Percentiles rank a stretch among this genome's conserved stretches.
These are phyloP conservation scores for Phocoena sinus DNA, from an alignment of 2,113 vertebrate species.

Conservation along the genomic window DNA sequence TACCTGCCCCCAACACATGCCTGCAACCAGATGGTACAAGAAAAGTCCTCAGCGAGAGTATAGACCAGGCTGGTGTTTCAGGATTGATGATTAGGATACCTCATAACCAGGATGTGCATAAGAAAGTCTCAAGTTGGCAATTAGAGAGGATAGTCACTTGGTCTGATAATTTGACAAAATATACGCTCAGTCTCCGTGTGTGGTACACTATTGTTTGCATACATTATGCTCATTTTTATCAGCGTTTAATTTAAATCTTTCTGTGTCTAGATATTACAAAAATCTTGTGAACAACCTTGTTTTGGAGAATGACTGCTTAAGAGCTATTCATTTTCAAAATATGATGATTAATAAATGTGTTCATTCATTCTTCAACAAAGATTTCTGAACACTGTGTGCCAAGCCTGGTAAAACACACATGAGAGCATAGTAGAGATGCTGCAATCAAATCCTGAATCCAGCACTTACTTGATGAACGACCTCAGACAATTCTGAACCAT, in stretches of 20 bases:
- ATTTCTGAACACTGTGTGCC: neutral
- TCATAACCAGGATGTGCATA: neutral
- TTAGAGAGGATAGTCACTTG: neutral
- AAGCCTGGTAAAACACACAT: neutral
- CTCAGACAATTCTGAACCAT: neutral
- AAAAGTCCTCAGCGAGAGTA: neutral
- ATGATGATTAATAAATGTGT: neutral
- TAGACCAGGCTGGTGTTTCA: neutral
- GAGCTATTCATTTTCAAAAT: neutral
- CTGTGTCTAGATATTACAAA: neutral
- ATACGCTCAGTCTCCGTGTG: neutral
- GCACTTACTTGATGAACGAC: neutral
- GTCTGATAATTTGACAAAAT: neutral
- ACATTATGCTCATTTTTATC: neutral
- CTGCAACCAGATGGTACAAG: neutral
- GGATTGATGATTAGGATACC: neutral
- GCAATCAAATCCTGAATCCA: neutral
- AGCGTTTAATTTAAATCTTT: neutral
- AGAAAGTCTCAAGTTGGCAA: neutral
- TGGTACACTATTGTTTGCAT: neutral
- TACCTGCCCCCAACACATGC: accelerated
- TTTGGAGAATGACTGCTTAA: neutral
- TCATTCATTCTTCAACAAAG: neutral
- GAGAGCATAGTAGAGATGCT: neutral
- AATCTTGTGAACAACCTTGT: neutral